Percentiles rank a stretch among this genome's conserved stretches.
These are phyloP conservation scores for Hemistola chrysoprasaria DNA, from an alignment of 2,888 invertebrate genomes.

Conservation along the genomic window DNA sequence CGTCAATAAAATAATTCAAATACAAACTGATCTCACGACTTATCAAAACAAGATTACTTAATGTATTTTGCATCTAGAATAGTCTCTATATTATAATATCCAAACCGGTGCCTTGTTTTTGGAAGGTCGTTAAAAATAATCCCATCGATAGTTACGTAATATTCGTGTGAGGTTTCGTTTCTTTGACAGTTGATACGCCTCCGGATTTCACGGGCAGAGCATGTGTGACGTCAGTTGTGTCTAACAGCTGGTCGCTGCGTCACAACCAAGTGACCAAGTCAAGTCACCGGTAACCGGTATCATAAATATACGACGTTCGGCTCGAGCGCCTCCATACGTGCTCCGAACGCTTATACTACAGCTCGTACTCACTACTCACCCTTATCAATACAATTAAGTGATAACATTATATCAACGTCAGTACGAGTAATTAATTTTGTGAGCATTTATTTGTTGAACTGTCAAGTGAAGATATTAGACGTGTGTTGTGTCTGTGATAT, in stretches of 20 bases:
- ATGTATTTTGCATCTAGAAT: no score
- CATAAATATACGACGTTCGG: constrained; percentile 41
- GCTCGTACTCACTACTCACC: constrained; percentile 26
- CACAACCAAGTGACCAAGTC: constrained; percentile 26
- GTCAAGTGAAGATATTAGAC: constrained; percentile 15
- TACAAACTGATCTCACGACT: no score
- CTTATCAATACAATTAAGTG: constrained; percentile 57
- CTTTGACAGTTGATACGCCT: constrained; percentile 14
- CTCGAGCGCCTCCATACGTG: constrained; percentile 58
- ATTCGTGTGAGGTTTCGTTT: constrained; percentile 15
- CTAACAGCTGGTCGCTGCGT: constrained; percentile 27
- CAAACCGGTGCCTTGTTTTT: no score
- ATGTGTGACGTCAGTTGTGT: constrained; percentile 19
- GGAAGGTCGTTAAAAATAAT: no score
- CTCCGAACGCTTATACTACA: constrained; percentile 39
- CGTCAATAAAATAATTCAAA: background rate
- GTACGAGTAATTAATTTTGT: constrained; percentile 13
- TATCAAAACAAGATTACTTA: no score
- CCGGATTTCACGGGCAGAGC: constrained; percentile 7
- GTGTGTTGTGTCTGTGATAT: constrained; percentile 20
- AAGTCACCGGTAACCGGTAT: constrained; percentile 27
- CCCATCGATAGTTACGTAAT: constrained; percentile 9
- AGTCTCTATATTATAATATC: no score
- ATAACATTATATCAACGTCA: constrained; percentile 55
- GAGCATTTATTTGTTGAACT: constrained; percentile 18